Percentiles rank a stretch among this genome's conserved stretches.
These are phyloP conservation scores for Enoplosus armatus DNA, from an alignment of 2,797 vertebrate species.

Conservation along the genomic window DNA sequence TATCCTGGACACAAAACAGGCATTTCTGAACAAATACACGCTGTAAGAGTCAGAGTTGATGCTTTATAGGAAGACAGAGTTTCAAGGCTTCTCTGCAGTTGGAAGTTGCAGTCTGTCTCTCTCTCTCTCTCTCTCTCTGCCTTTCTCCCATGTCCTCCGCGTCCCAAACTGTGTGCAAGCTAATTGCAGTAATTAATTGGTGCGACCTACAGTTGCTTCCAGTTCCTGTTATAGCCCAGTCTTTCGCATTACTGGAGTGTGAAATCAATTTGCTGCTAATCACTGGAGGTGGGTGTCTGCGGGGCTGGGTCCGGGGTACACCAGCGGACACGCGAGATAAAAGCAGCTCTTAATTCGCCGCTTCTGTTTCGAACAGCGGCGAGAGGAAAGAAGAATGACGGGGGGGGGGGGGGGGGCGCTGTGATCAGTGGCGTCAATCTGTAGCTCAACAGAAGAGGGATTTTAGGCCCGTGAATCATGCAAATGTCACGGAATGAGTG, in stretches of 20 bases:
- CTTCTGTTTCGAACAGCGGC: slow-evolving; percentile 43
- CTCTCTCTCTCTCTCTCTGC: slow-evolving; percentile 25
- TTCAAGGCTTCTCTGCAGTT: neutral
- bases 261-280: slow-evolving; percentile 78
- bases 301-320: slow-evolving; percentile 45
- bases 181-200: slow-evolving; percentile 77
- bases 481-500: neutral
- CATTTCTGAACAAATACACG: neutral
- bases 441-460: neutral
- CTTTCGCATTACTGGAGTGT: slow-evolving; percentile 69
- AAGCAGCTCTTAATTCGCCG: slow-evolving; percentile 63
- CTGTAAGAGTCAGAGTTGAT: neutral
- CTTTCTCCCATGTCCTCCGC: slow-evolving; percentile 47
- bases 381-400: slow-evolving; percentile 13
- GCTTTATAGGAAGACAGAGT: neutral
- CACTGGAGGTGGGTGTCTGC: slow-evolving; percentile 66
- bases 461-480: neutral
- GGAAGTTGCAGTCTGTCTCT: slow-evolving; percentile 8
- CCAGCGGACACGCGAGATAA: slow-evolving; percentile 56
- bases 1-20: neutral
- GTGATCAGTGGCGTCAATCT: slow-evolving; percentile 39
- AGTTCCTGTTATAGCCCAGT: slow-evolving; percentile 64
- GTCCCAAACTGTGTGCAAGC: slow-evolving; percentile 62
- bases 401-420: slow-evolving; percentile 1
- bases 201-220: slow-evolving; percentile 67